Evolutionary conservation across 1,140 invertebrate genomes (phyloP), one percentile per base, ranked within the genome.

Genomic region (Apis cerana): DNA sequence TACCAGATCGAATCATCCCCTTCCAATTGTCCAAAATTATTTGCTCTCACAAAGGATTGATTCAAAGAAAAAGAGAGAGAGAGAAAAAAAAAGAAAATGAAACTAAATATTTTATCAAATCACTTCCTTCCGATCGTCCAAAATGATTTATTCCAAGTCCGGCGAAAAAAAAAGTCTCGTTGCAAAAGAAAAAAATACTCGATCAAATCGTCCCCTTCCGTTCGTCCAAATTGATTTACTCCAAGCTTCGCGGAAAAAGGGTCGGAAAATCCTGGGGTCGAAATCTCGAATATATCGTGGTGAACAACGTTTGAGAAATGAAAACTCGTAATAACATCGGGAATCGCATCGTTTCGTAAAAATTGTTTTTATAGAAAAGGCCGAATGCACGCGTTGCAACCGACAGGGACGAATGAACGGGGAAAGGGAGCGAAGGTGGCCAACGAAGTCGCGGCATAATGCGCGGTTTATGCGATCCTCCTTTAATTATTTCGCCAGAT

Each of bases 401-500:
- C 74, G 80, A 82, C 80, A 82, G 80, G 52, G 76, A 82, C 27
- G 62, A 82, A 76, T 82, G 74, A 76, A 82, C 54, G 74, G 52
- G 80, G 52, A 7, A 67, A 69, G 80, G 61, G 69, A 61, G 13
- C 56, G 52, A 33, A 59, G 68, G 9, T 23, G n/a, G 48, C 56
- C 15, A 82, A 75, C 80, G 33, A 43, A 76, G 80, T 76, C 80
- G 72, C 56, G 23, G 80, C 74, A 82, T 82, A 82, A 82, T 82
- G 80, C 80, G 72, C 54, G 80, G 80, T 82, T 68, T 82, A 82
- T 69, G 80, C 80, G 80, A 82, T 82, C 74, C 80, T 82, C 74
- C 80, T 82, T 82, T 82, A 82, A 82, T 82, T 82, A 82, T 82
- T 82, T 76, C 72, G 43, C 72, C 80, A 82, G 80, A 82, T 82